phyloP scores from a whole-genome alignment of 2,113 vertebrate species.

The Petromus typicus region DNA sequence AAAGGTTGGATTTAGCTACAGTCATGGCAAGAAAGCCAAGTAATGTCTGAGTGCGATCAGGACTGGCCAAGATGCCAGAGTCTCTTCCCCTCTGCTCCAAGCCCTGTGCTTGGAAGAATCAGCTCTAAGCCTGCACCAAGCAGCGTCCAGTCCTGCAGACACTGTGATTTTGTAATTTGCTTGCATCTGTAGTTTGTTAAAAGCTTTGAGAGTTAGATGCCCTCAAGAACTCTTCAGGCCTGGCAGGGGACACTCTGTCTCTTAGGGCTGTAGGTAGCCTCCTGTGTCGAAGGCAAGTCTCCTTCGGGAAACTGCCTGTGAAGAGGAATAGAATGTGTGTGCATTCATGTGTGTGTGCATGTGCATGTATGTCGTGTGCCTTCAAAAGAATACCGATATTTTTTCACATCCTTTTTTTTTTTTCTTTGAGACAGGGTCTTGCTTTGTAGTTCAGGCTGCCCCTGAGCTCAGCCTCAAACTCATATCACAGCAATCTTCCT shows the following conservation, averaged over 20 bases:
- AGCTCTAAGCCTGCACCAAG: neutral
- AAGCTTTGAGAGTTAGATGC: constrained; percentile 32
- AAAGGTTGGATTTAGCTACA: neutral
- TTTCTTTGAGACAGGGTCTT: too few species aligned
- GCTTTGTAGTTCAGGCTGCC: too few species aligned
- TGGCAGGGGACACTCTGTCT: neutral
- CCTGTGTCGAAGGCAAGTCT: neutral
- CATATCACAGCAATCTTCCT: too few species aligned
- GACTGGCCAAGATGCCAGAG: neutral
- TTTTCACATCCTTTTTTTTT: constrained; percentile 39
- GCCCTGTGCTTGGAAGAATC: neutral
- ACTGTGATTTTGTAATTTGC: constrained; percentile 53
- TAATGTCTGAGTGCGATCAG: neutral
- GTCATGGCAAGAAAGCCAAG: neutral
- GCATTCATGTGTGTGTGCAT: neutral
- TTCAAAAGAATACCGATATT: constrained; percentile 36
- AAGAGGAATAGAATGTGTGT: neutral
- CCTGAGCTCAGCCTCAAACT: too few species aligned
- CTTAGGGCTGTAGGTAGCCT: neutral
- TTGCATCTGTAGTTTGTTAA: constrained; percentile 53
- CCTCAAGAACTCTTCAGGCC: constrained; percentile 25
- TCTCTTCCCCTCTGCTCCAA: neutral
- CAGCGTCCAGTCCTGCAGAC: neutral
- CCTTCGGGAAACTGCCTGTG: neutral
- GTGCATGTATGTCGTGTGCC: too few species aligned